Evolutionary conservation across 2,113 vertebrate species (phyloP), one percentile per base, ranked within the genome.

Genomic region (Scomber japonicus): DNA sequence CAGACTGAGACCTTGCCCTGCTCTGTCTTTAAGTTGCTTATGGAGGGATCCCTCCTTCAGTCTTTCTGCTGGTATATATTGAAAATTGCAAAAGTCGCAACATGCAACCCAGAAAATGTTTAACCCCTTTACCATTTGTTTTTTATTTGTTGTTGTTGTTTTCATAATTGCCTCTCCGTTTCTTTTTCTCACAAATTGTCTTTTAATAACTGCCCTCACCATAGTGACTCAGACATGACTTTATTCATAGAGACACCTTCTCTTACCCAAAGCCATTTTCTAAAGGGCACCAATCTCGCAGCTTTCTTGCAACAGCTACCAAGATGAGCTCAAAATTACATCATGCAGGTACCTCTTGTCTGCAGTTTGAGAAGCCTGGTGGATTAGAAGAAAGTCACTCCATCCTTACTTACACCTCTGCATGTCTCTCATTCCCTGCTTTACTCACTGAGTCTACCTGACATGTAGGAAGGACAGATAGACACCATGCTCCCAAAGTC

Each of bases 291-390:
- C 30, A 2, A 16, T 77, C 48, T 51, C n/a, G 1, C 24, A 21
- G 53, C 12, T 77, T 49, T 66, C 48, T 17, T n/a, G 27, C 30
- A 40, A 61, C 48, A 44, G 14, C 60, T 51, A 44, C 63, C 62
- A 64, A 70, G 59, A 76, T 56, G 15, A 73, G 51, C 57, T 57
- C 50, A 76, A 57, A 73, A 75, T 74, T 15, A 40, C 68, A 51
- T 72, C 57, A 82, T 27, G 24, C 24, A 68, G 63, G 3, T 48
- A 15, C 19, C 21, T 75, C 86, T 76, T 74, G 76, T 89, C 62
- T 78, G 27, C 45, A 35, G 51, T 77, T 60, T 68, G 49, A 59
- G 69, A 65, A 19, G n/a, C 55, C 19, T 62, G 61, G 71, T 68
- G 40, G 69, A 72, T 78, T 17, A 65, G 50, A 84, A 59, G 59